Percentiles rank a stretch among this genome's conserved stretches.
phyloP scores from a whole-genome alignment of 2,797 vertebrate species.

The Luscinia luscinia region DNA sequence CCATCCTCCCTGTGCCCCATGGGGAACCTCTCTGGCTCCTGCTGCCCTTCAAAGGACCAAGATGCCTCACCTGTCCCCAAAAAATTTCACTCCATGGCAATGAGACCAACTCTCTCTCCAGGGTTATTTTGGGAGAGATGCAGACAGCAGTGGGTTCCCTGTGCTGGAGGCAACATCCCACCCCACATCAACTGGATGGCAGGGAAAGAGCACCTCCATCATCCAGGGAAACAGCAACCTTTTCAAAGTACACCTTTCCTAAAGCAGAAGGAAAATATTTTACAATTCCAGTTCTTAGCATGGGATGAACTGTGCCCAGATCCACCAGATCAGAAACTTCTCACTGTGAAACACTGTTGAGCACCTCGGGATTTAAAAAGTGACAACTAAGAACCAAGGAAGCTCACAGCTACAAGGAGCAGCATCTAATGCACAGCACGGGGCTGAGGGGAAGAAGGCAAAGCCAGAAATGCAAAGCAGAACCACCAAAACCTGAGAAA shows the following conservation, averaged over 20 bases:
- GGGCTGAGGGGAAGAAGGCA: neutral
- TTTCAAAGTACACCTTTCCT: neutral
- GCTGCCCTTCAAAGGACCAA: neutral
- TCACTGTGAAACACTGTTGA: accelerated
- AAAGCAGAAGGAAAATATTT: neutral
- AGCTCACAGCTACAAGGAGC: neutral
- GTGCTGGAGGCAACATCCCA: neutral
- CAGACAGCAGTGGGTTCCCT: neutral
- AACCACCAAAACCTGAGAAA: neutral
- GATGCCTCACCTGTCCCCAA: neutral
- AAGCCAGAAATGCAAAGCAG: neutral
- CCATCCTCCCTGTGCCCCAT: accelerated
- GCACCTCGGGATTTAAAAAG: neutral
- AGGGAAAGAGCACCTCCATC: neutral
- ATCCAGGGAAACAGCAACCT: neutral
- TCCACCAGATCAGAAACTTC: neutral
- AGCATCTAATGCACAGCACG: neutral
- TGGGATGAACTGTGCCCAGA: neutral
- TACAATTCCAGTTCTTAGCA: neutral
- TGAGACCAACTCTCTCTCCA: neutral
- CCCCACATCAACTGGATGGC: neutral
- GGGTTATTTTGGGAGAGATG: accelerated
- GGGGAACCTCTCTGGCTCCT: neutral
- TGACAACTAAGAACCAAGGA: neutral
- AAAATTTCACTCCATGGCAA: neutral